Conservation (phyloP, 2,888 invertebrate genomes). For the Drosophila yooni region DNA sequence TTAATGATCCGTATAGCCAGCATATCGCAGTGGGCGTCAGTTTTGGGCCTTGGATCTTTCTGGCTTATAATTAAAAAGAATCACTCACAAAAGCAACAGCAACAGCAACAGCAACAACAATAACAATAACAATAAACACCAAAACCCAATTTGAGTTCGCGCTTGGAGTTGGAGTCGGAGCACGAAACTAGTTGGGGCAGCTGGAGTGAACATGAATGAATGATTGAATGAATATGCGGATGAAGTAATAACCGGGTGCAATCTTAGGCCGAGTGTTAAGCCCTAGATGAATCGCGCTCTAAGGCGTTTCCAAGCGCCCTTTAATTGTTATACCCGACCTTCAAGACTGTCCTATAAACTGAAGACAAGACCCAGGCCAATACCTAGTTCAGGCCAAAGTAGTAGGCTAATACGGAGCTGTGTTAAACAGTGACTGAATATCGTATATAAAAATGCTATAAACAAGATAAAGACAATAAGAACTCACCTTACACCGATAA, state of each 20-base stretch:
- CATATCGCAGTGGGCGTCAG: conserved; percentile 39
- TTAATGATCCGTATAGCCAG: conserved; percentile 49
- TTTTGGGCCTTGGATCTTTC: conserved; percentile 39
- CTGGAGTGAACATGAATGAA: conserved; percentile 48
- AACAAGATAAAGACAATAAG: conserved; percentile 57
- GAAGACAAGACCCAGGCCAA: not conserved
- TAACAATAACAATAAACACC: conserved; percentile 12
- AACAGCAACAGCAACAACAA: conserved; percentile 4
- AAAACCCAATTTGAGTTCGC: conserved; percentile 6
- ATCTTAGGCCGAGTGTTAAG: conserved; percentile 12
- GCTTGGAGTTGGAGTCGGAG: conserved; percentile 10
- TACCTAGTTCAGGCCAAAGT: not conserved
- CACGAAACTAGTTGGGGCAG: conserved; percentile 49
- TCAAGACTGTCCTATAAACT: not conserved
- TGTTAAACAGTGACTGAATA: conserved; percentile 8
- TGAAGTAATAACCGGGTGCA: conserved; percentile 28
- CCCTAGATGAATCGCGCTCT: conserved; percentile 20
- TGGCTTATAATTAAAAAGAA: conserved; percentile 49
- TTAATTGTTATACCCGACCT: conserved; percentile 39
- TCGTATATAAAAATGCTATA: conserved; percentile 30
- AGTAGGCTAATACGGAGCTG: no score
- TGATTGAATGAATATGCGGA: conserved; percentile 26
- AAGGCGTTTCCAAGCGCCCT: conserved; percentile 43
- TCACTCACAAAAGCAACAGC: conserved; percentile 39
- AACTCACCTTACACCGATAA: not conserved